Evolutionary conservation across 37 sponge, comb jelly and placozoan genomes (phyloP), one percentile per base, ranked within the genome.

Genomic region (Cliona cf. orientalis): DNA sequence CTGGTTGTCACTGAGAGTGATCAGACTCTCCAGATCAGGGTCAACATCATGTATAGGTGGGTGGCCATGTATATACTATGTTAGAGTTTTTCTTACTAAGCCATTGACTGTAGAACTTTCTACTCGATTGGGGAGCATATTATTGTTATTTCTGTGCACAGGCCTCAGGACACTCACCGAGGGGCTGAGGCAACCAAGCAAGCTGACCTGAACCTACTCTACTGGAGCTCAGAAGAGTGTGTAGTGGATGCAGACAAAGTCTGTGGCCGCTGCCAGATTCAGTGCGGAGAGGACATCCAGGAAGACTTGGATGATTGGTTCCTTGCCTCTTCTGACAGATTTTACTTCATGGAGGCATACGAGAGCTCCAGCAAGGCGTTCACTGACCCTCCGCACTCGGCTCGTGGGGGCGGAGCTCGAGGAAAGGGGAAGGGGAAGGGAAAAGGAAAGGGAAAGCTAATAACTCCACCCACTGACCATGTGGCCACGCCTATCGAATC

Each of bases 151-250:
- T 46, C 68, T 89, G 96, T 57, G 83, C 93, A 4, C 93, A 92
- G 76, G 80, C 92, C 86, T 87, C 94, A 0, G 84, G 90, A 45
- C 80, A 76, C n/a, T n/a, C 80, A 71, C 4, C 12, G 34, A 21
- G 42, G 62, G 1, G 71, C 32, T 26, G 72, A 12, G 14, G 64
- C 82, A 21, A 29, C 46, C 3, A 64, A 76, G 26, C 62, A 92
- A 38, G 44, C 88, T 35, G 96, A 96, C 80, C 57, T 92, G 42
- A 90, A 92, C 70, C 79, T 90, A 31, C 89, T 96, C 11, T 92
- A 90, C 84, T 92, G 91, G 86, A 81, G 89, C 34, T 53, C 66
- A 32, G 91, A 92, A 40, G 78, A 95, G 83, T 59, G 28, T 17
- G 71, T 43, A 28, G 79, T 91, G 33, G 55, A 65, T 33, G 97